phyloP scores from a whole-genome alignment of 2,113 vertebrate genomes.

The Diadophis punctatus region DNA sequence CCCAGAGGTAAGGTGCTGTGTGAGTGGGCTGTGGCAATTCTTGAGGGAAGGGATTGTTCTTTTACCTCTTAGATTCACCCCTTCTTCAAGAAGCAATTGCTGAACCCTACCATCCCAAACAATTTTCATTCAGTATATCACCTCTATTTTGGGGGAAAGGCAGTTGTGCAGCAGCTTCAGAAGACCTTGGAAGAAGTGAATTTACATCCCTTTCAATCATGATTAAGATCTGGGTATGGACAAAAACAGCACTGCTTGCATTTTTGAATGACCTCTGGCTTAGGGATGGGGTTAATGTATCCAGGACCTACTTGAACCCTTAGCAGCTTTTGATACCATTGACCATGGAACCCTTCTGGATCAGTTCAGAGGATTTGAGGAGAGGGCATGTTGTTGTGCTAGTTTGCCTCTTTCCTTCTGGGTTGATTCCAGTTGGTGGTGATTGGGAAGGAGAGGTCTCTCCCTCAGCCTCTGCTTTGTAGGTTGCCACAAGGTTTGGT shows the following conservation, averaged over 20 bases:
- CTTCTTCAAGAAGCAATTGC: too few relatives aligned
- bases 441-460: not conserved
- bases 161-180: not conserved
- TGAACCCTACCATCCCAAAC: too few relatives aligned
- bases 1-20: not conserved
- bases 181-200: not conserved
- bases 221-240: too few relatives aligned
- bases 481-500: not conserved
- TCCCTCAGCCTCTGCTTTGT: not conserved
- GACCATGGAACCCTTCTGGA: not conserved
- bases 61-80: not conserved
- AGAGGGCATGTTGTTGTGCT: not conserved
- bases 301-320: not conserved
- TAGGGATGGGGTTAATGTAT: not conserved
- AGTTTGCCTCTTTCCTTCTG: not conserved
- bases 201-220: not conserved
- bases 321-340: not conserved
- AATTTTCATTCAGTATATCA: too few relatives aligned
- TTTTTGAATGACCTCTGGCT: not conserved
- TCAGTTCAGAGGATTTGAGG: not conserved
- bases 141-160: not conserved
- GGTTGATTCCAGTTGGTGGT: not conserved
- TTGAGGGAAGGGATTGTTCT: not conserved
- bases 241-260: not conserved
- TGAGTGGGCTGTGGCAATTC: not conserved